Percentiles rank a stretch among this genome's conserved stretches.
Evolutionary conservation across 2,797 vertebrate genomes (phyloP).

Genomic region (Luscinia megarhynchos): DNA sequence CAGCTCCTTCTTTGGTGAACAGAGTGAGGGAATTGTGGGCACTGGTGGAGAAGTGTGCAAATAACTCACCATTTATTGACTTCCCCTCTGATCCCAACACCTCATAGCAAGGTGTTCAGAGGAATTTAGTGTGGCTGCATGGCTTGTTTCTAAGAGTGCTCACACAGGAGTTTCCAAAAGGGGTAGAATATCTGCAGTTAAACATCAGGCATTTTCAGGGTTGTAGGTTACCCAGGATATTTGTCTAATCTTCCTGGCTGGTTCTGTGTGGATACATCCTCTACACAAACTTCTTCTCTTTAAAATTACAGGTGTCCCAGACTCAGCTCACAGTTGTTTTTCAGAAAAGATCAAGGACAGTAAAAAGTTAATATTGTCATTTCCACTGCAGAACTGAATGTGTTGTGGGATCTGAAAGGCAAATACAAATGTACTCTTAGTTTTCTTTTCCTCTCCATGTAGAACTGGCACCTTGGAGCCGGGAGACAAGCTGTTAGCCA

Average conservation of each 20-base stretch:
- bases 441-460: conserved; percentile 28
- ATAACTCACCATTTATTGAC: conserved; percentile 22
- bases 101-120: background rate
- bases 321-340: background rate
- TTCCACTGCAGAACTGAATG: background rate
- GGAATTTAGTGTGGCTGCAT: background rate
- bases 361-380: conserved; percentile 11
- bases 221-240: background rate
- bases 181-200: background rate
- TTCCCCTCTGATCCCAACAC: background rate
- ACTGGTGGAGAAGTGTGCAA: background rate
- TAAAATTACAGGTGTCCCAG: background rate
- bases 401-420: background rate
- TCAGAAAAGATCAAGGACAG: background rate
- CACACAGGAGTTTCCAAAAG: background rate
- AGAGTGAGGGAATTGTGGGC: background rate
- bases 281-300: background rate
- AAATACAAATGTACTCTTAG: conserved; percentile 35
- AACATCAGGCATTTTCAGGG: background rate
- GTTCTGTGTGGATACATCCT: background rate
- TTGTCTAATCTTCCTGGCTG: background rate
- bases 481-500: conserved; percentile 94
- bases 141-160: background rate
- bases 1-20: background rate
- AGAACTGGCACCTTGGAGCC: conserved; percentile 97